Evolutionary conservation across 2,888 invertebrate genomes (phyloP), one percentile per base, ranked within the genome.

Genomic region (Leucophenga maculata): DNA sequence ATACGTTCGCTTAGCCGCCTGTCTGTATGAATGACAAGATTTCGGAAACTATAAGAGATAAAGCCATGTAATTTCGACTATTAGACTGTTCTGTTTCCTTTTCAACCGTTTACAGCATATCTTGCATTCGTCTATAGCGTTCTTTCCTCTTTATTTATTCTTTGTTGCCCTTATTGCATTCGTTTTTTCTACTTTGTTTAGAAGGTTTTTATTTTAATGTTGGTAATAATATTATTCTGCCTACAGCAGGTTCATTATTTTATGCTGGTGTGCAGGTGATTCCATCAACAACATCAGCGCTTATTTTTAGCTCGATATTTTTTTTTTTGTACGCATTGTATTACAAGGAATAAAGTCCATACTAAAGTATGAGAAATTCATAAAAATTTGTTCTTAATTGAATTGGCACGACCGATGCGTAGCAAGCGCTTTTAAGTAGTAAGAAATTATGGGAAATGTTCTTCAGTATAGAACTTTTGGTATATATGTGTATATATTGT

Each of bases 211-310:
- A 70, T 71, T 73, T 84, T 84, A 80, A 83, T 84, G 82, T 82
- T 77, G 78, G 79, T 79, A 77, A 84, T 82, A 80, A 83, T 83
- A 83, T 78, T 76, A 77, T 77, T 73, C 78, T 73, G 78, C 78
- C 78, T 72, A 74, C 75, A 77, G 85, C 86, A 84, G 85, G 86
- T 86, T 85, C 85, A 85, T 82, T 81, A 80, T 78, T 80, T 85
- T 87, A 87, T 87, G 86, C 87, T 85, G 87, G 87, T 86, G 39
- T 11, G 86, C 87, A 87, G 87, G 87, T 87, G 87, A 83, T 85
- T 85, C 79, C 67, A 22, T 48, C 9, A 26, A 26, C 52, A 20
- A 22, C 18, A 26, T 55, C 1, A 9, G 26, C 14, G 22, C 22
- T 13, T 55, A 22, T 22, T 22, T 55, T 60, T 39, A 57, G n/a